These are phyloP conservation scores for Ectemnius continuus DNA, from an alignment of 2,888 invertebrate species.

Conservation along the genomic window DNA sequence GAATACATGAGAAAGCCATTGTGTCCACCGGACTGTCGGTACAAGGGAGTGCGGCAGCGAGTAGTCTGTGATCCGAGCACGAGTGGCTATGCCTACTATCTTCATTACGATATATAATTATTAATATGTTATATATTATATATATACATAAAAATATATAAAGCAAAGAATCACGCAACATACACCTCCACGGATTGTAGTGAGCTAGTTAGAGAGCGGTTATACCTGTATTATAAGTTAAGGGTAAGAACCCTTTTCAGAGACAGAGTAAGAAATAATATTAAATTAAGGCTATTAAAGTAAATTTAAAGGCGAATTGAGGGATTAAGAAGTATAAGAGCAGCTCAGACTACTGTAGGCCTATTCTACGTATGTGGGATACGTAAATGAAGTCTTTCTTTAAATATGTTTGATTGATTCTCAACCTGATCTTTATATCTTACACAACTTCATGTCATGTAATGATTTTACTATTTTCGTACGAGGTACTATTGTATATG, in stretches of 20 bases:
- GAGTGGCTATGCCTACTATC: conserved; percentile 77
- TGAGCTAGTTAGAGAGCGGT: conserved; percentile 73
- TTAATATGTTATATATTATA: conserved; percentile 71
- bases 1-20: conserved; percentile 71
- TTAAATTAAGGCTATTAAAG: conserved; percentile 59
- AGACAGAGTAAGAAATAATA: conserved; percentile 54
- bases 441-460: conserved; percentile 34
- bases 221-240: conserved; percentile 71
- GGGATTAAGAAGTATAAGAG: conserved; percentile 56
- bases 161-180: conserved; percentile 64
- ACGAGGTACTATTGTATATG: conserved; percentile 29
- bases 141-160: conserved; percentile 62
- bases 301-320: conserved; percentile 54
- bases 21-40: conserved; percentile 77
- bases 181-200: conserved; percentile 71
- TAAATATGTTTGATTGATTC: conserved; percentile 31
- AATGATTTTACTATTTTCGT: conserved; percentile 46
- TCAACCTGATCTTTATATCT: conserved; percentile 36
- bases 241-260: conserved; percentile 51
- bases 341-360: conserved; percentile 71
- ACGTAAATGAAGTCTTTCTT: conserved; percentile 58
- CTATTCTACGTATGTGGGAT: conserved; percentile 65
- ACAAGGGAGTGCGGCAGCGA: conserved; percentile 72
- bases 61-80: conserved; percentile 78
- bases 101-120: conserved; percentile 75